Evolutionary conservation across 2,797 vertebrate genomes (phyloP), one percentile per base, ranked within the genome.

Genomic region (Mormyrus hasselquistii): DNA sequence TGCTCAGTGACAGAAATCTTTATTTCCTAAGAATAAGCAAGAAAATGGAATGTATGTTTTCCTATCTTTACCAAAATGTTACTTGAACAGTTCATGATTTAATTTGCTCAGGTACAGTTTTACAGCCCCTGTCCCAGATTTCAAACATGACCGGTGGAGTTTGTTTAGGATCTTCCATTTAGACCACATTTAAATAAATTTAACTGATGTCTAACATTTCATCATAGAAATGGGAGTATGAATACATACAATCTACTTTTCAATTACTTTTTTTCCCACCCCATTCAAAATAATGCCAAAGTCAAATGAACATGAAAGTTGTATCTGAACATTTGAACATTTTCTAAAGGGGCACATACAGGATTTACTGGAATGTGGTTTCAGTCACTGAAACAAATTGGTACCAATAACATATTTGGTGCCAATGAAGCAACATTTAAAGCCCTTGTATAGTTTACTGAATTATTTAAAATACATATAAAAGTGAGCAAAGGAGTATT

Each of bases 1-100:
- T 73, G 16, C 3, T 87, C 25, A 88, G 85, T 22, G 88, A 90
- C 44, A 90, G 69, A 89, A 91, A 79, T 62, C 87, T 92, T 91
- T 92, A 91, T 92, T 92, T 76, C 49, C 88, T 89, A 89, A 86
- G 87, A 88, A 57, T 62, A 88, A 89, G 90, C 59, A 55, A 69
- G 57, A 87, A 52, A 49, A 49, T 84, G 41, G 3, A 8, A 83
- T 44, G 73, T 34, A 14, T 69, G 34, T 69, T 50, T n/a, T 52
- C 10, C 47, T 10, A 47, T 25, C 47, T 29, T 55, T 50, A 29
- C 44, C 57, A 65, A 86, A 89, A 86, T 9, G 22, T 59, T 34
- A 88, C 10, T 22, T 41, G 49, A 84, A 85, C 25, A 85, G 62
- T 49, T 41, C n/a, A 41, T 12, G 90, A 53, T 89, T 59, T 79